These are phyloP conservation scores for Buphagus erythrorhynchus DNA, from an alignment of 2,797 vertebrate genomes.

Conservation along the genomic window DNA sequence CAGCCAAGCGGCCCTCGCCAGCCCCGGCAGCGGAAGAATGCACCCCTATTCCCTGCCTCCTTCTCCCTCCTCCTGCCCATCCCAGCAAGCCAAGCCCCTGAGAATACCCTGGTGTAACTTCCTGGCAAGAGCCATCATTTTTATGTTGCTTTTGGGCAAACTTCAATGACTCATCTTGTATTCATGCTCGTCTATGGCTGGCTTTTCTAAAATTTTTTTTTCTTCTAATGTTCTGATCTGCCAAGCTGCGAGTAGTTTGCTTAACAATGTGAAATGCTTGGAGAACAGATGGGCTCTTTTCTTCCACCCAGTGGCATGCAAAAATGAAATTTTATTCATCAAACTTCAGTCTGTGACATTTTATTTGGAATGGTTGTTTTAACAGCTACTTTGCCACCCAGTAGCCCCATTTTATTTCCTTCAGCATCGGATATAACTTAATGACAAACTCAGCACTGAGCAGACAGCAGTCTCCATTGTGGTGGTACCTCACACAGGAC, in stretches of 20 bases:
- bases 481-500: neutral
- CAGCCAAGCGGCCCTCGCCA: neutral
- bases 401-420: neutral
- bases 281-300: slow-evolving; percentile 37
- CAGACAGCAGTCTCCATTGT: neutral
- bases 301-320: neutral
- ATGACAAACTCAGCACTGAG: neutral
- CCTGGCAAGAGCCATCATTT: slow-evolving; percentile 24
- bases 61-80: neutral
- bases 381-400: neutral
- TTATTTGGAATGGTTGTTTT: neutral
- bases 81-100: fast-evolving
- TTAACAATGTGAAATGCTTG: neutral
- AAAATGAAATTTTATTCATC: slow-evolving; percentile 32
- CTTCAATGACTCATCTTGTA: slow-evolving; percentile 43
- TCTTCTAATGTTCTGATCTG: neutral
- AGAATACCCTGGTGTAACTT: slow-evolving; percentile 27
- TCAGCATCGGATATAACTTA: fast-evolving
- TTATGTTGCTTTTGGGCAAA: slow-evolving; percentile 50
- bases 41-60: neutral
- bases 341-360: neutral
- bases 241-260: neutral
- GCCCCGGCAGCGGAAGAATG: neutral
- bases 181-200: slow-evolving; percentile 9
- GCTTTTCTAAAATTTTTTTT: neutral